These are phyloP conservation scores for Callospermophilus lateralis DNA, from an alignment of 2,113 vertebrate genomes.

Conservation along the genomic window DNA sequence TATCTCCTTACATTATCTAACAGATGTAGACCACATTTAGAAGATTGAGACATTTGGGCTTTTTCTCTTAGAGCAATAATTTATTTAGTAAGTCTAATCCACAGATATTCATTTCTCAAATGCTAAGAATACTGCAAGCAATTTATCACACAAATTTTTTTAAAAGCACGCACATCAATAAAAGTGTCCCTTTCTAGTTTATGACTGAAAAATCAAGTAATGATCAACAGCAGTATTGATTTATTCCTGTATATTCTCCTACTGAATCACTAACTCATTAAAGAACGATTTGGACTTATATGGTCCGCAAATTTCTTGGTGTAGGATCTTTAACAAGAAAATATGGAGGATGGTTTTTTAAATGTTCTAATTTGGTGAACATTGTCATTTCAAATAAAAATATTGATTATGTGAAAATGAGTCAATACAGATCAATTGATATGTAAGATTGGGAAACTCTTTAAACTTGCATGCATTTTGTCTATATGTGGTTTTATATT, in stretches of 20 bases:
- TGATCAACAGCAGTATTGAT: constrained; percentile 16
- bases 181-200: constrained; percentile 38
- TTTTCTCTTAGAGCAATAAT: background rate
- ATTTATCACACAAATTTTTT: constrained; percentile 15
- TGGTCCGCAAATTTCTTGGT: background rate
- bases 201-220: constrained; percentile 63
- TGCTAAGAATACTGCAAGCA: constrained; percentile 12
- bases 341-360: background rate
- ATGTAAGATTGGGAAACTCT: background rate
- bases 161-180: constrained; percentile 7
- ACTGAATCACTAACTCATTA: constrained; percentile 67
- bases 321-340: constrained; percentile 24
- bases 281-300: constrained; percentile 49
- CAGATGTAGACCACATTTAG: constrained; percentile 22
- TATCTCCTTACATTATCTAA: constrained; percentile 18
- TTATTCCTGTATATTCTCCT: constrained; percentile 22
- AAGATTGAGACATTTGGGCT: background rate
- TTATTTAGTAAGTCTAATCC: constrained; percentile 51
- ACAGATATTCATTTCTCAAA: constrained; percentile 51
- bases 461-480: background rate
- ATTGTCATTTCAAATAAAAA: constrained; percentile 54
- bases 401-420: background rate
- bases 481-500: background rate
- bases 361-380: background rate
- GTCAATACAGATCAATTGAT: background rate